These are phyloP conservation scores for Rhineura floridana DNA, from an alignment of 2,113 vertebrate species.

Conservation along the genomic window DNA sequence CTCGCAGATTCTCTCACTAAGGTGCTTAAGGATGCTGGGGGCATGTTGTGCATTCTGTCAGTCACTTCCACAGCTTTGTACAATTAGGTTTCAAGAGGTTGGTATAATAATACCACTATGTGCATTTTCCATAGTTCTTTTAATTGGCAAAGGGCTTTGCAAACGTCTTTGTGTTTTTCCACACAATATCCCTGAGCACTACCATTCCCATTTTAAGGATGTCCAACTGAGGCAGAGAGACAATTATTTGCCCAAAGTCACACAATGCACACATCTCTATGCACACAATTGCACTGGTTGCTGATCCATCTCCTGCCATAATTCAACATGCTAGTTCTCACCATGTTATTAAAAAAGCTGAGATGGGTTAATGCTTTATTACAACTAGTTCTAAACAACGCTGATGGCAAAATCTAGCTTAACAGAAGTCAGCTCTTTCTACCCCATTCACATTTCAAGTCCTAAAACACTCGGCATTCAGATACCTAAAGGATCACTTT, in stretches of 20 bases:
- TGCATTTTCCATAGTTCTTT: not conserved
- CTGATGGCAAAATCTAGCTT: not conserved
- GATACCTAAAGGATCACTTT: not conserved
- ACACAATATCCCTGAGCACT: not conserved
- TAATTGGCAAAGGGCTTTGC: not conserved
- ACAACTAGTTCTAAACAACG: not conserved
- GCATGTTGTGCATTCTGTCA: not conserved
- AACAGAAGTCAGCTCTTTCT: not conserved
- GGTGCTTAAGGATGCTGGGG: not conserved
- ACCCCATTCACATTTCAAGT: not conserved
- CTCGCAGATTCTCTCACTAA: conserved; percentile 54
- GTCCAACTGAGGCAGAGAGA: not conserved
- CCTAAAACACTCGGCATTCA: not conserved
- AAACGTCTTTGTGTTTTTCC: not conserved
- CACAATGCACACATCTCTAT: not conserved
- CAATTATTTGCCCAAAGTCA: not conserved
- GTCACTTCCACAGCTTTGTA: not conserved
- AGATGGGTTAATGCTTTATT: not conserved
- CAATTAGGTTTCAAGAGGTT: not conserved
- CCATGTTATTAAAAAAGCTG: not conserved
- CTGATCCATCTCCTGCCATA: not conserved
- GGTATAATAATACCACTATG: not conserved
- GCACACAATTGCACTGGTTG: not conserved
- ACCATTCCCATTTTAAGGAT: not conserved
- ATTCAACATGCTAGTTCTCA: not conserved